Evolutionary conservation across 2,888 invertebrate species (phyloP).

Genomic region (Schizotus pectinicornis): DNA sequence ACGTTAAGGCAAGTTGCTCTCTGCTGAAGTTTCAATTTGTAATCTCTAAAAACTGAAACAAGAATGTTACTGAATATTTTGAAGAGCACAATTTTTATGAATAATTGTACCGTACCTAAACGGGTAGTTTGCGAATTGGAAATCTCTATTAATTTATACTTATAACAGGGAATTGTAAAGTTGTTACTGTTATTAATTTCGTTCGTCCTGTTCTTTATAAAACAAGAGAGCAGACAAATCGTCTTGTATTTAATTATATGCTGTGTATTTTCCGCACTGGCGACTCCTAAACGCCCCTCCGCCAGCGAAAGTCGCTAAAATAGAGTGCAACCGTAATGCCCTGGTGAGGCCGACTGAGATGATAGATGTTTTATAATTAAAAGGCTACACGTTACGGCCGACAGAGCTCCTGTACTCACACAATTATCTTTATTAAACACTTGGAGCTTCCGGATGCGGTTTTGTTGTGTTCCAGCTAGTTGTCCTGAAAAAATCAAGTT

Average conservation of each 20-base stretch:
- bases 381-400: conserved; percentile 16
- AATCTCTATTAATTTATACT: too few relatives aligned
- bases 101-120: too few relatives aligned
- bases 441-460: not conserved
- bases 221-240: conserved; percentile 12
- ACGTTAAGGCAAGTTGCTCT: too few relatives aligned
- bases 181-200: too few relatives aligned
- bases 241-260: conserved; percentile 14
- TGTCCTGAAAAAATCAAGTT: not conserved
- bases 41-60: too few relatives aligned
- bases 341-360: not conserved
- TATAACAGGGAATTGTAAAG: too few relatives aligned
- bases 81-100: too few relatives aligned
- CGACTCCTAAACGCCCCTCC: conserved; percentile 8
- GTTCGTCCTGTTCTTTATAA: conserved; percentile 1
- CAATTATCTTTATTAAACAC: conserved; percentile 19
- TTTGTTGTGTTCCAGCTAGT: not conserved
- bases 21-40: too few relatives aligned
- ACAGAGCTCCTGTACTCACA: conserved; percentile 1
- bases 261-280: conserved; percentile 19
- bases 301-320: conserved; percentile 1
- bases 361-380: conserved; percentile 19
- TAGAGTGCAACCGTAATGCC: not conserved
- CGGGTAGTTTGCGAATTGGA: too few relatives aligned
- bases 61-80: too few relatives aligned